Base-by-base conservation (phyloP, 2,888 invertebrate genomes). In the Pammene fasciana region DNA sequence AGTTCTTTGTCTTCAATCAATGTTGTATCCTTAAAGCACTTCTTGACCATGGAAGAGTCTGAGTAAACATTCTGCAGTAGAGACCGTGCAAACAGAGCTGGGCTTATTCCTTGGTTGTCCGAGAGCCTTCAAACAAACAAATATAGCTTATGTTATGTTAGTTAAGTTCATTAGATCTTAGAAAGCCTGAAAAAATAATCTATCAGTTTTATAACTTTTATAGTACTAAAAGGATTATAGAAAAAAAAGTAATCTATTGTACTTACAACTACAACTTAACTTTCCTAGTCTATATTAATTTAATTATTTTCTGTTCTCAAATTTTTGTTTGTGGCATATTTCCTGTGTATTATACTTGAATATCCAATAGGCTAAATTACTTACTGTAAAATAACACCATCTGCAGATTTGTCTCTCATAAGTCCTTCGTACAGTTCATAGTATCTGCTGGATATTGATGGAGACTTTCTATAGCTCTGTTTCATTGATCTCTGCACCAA, bases 1-100 rank as follows among this genome's bases (percentile, higher is more conserved):
- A 97, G 90, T 76, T 94, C 93, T 74, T 94, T 93, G 79, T 97
- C 95, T 71, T 94, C 93, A 76, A 97, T 96, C 16, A 95, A 85
- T n/a, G 94, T 94, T 8, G 96, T 95, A 77, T 97, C 95, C 80
- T 95, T 95, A 75, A 97, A 88, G 75, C 94, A 92, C 77, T 93
- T 93, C 72, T 93, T 94, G 4, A 93, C 86, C 73, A 86, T 77
- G 68, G 86, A 78, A 70, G 91, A 91, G 45, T 90, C 88, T 8
- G 88, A 76, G 72, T 87, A 88, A 11, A 89, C 89, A 85, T 83
- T 88, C 86, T 94, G 89, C 71, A 94, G 82, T 61, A 91, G 77
- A 64, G 89, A 90, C 79, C 91, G 86, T 13, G 90, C 89, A 84
- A 92, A 89, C 45, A 92, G 74, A 16, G 91, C 88, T 16, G 92